Evolutionary conservation across 2,888 invertebrate genomes (phyloP).

Genomic region (Archips xylosteana): DNA sequence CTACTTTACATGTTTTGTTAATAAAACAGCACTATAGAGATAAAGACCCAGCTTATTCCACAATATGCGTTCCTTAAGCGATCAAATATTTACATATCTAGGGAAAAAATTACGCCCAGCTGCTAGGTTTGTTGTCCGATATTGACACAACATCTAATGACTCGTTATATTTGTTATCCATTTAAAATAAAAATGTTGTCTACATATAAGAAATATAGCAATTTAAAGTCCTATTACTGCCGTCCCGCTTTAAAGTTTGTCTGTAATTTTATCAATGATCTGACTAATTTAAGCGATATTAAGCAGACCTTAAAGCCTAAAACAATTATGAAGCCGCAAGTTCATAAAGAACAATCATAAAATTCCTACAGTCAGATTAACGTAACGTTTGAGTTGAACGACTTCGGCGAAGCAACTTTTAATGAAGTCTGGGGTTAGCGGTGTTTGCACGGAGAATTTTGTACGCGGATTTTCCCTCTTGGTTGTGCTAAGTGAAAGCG

Average conservation of each 20-base stretch:
- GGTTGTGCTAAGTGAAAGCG: slow-evolving; percentile 31
- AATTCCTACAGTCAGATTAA: slow-evolving; percentile 42
- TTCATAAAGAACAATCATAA: slow-evolving; percentile 42
- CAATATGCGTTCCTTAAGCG: neutral
- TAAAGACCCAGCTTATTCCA: neutral
- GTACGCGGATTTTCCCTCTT: slow-evolving; percentile 37
- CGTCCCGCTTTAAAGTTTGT: neutral
- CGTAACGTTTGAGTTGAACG: slow-evolving; percentile 42
- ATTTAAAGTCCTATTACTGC: neutral
- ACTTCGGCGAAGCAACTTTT: slow-evolving; percentile 40
- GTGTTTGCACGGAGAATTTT: slow-evolving; percentile 41
- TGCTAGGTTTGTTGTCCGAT: too few relatives aligned
- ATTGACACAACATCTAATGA: too few relatives aligned
- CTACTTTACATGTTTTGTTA: neutral
- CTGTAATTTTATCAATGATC: slow-evolving; percentile 26
- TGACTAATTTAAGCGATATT: slow-evolving; percentile 36
- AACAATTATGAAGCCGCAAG: slow-evolving; percentile 41
- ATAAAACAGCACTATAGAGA: neutral
- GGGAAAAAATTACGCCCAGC: too few relatives aligned
- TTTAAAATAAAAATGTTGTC: neutral
- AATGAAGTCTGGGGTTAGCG: slow-evolving; percentile 42
- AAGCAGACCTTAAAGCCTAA: slow-evolving; percentile 38
- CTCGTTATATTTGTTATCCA: neutral
- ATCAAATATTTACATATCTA: neutral
- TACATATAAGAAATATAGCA: neutral